Base-by-base conservation (phyloP, 2,888 invertebrate species). In the Gisinianus flammeolus region DNA sequence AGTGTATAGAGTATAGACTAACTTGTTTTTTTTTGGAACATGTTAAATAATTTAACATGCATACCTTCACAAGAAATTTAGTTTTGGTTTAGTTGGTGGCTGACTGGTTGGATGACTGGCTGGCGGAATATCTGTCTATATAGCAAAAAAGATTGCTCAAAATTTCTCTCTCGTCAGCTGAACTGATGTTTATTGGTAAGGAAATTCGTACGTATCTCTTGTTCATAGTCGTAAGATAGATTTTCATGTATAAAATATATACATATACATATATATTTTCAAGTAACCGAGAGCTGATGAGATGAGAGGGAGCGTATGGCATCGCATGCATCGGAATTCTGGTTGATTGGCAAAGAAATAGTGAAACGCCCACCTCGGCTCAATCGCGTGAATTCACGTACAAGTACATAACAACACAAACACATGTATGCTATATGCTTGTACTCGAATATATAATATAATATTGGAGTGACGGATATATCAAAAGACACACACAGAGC, bases 321-420 rank as follows among this genome's bases (percentile, higher is more conserved):
- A 28, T 71, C 30, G 56, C 71, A 71, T 71, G 71, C 71, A 71
- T 71, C 71, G 71, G 71, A 71, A 71, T 71, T 71, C 71, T 71
- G 71, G 71, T 71, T 71, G 71, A 71, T 71, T 71, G 71, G 71
- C 71, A 71, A 71, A 71, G 71, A 71, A 69, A 56, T 44, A 71
- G 69, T 69, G 69, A 71, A 71, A 71, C 71, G 71, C 71, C 71
- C 71, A 52, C 30, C 67, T 67, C 35, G 33, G 12, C 52, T 44
- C 70, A 56, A 71, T 71, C 56, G 56, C 71, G 71, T 71, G 71
- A 71, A 71, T 71, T 30, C 44, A 44, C 12, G 31, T 35, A 68
- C 68, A 68, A 31, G 33, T 31, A 22, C 68, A 35, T 30, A 68
- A 19, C 31, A 26, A 30, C 66, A 12, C 35, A 68, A 30, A 68